Evolutionary conservation across 2,113 vertebrate species (phyloP), one percentile per base, ranked within the genome.

Genomic region (Cygnus buccinator): DNA sequence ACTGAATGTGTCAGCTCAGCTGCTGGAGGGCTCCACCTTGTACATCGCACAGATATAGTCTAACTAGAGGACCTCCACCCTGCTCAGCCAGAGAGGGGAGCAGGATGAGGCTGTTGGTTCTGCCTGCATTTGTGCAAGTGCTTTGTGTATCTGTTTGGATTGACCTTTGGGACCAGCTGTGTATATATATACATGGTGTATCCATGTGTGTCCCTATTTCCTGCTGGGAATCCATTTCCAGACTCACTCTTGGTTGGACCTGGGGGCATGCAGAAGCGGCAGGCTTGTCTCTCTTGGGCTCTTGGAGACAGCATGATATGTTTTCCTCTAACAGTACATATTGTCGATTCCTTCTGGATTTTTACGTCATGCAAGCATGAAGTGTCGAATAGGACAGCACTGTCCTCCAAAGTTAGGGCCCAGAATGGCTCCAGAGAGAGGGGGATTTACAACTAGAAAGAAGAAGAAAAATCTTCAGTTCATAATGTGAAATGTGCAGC

Each of bases 141-240:
- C 23, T 57, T 46, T 58, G 13, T 11, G 41, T 46, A 26, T 31
- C 31, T 66, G 43, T 39, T 52, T 55, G 43, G 23, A 23, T 26
- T 55, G 70, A 62, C 9, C 46, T 58, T 16, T 68, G 76, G 5
- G 4, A 10, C 18, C 23, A 23, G 29, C 20, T 14, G 13, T 5
- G 9, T 31, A 5, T 5, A 8, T 14, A n/a, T 4, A n/a, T 31
- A 25, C 23, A 20, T 18, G 28, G 11, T 33, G 2, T 33, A 2
- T 14, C 6, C 0, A 7, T 29, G 33, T 18, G 13, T 33, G 19
- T 50, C 22, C 31, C 46, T 39, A 46, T 26, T 50, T 7, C 23
- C 50, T 50, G 6, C 46, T 8, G 11, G 13, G 9, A 82, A 21
- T 10, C 8, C 23, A 11, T 58, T 86, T 58, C 43, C 37, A 74